A percentile compares a stretch with the other conserved stretches of the same genome.
Conservation (phyloP, 2,888 invertebrate genomes). For the Bombylius major region DNA sequence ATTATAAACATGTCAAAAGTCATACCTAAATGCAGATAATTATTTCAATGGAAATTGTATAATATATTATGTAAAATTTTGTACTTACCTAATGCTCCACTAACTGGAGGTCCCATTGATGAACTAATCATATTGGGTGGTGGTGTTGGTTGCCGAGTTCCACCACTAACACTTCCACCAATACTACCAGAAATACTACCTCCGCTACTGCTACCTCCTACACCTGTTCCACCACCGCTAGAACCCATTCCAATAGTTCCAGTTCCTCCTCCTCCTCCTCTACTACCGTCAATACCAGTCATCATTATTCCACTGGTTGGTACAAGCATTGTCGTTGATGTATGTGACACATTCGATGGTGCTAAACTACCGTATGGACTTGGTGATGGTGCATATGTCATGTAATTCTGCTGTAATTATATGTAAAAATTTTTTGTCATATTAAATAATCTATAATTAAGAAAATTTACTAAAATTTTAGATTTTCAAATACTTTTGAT, state of each 20-base stretch:
- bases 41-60: no score
- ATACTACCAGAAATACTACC: no score
- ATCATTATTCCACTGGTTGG: conserved; percentile 25
- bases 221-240: conserved; percentile 11
- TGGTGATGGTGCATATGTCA: conserved; percentile 33
- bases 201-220: no score
- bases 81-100: conserved; percentile 12
- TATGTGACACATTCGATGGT: conserved; percentile 18
- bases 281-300: conserved; percentile 15
- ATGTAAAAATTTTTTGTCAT: background rate
- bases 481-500: no score
- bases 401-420: conserved; percentile 22
- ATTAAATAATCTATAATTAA: background rate
- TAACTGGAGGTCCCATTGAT: conserved; percentile 13
- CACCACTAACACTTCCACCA: conserved; percentile 11
- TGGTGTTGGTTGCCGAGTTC: conserved; percentile 22
- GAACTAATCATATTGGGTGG: conserved; percentile 19
- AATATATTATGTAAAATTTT: no score
- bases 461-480: no score
- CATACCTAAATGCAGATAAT: no score
- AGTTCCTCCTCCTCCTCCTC: conserved; percentile 14
- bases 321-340: conserved; percentile 30
- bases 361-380: conserved; percentile 28
- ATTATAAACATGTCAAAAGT: no score
- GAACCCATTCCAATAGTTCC: conserved; percentile 9